Evolutionary conservation across 1,140 invertebrate genomes (phyloP), one percentile per base, ranked within the genome.

Genomic region (Euura lappo): DNA sequence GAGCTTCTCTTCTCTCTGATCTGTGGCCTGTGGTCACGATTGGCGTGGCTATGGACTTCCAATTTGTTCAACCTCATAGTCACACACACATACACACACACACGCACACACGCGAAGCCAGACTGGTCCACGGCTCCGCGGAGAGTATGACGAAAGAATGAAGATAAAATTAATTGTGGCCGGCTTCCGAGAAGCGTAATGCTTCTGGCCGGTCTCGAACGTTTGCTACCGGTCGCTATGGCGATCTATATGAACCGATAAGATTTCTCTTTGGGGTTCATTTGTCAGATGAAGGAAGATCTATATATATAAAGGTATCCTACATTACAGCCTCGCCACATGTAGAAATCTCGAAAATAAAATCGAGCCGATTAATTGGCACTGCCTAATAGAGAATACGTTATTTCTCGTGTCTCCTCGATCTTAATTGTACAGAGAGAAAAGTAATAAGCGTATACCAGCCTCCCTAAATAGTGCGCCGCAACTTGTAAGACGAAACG

Each of bases 161-260:
- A 42, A 68, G 66, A 68, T 68, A 68, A 44, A 44, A 68, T 68
- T 42, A 68, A 68, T 68, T 68, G 66, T 68, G 4, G 8, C 6
- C 13, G 51, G 51, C 51, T 60, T 60, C 51, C 51, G 51, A 60
- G 51, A 60, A 60, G 51, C 6, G 51, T 60, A 60, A 60, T 60
- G 51, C 51, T 60, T n/a, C 51, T 6, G 51, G 51, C 51, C 51
- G 51, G 51, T 28, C 28, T 28, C 28, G 28, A 28, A 28, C 51
- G 51, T 60, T 60, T 60, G 51, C 51, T 60, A 60, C 51, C 51
- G 51, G 51, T 60, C 51, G 13, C 51, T 60, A 8, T 28, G 51
- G 51, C 51, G 51, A 60, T 60, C 51, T 60, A 60, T 60, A 11
- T 6, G 51, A 60, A 6, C 51, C 51, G 51, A 60, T 60, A 60